Evolutionary conservation across 2,888 invertebrate genomes (phyloP).

Genomic region (Hydrotaea cyrtoneurina): DNA sequence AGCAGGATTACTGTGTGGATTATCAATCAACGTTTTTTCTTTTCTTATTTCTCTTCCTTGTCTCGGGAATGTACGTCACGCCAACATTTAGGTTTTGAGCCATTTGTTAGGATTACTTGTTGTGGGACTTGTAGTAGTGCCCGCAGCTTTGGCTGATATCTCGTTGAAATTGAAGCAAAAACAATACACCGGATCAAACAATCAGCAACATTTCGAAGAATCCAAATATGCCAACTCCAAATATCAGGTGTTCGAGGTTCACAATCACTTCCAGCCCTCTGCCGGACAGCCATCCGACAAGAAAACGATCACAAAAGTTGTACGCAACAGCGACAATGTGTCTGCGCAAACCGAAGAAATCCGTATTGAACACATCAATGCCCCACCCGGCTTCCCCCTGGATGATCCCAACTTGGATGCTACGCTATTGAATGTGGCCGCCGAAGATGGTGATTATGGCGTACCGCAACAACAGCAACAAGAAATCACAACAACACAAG

Average conservation of each 20-base stretch:
- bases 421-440: constrained; percentile 71
- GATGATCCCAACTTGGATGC: constrained; percentile 73
- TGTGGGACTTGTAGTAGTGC: constrained; percentile 70
- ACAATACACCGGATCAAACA: constrained; percentile 52
- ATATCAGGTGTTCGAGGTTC: constrained; percentile 75
- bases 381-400: constrained; percentile 43
- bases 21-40: constrained; percentile 4
- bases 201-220: constrained; percentile 70
- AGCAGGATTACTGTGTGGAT: constrained; percentile 40
- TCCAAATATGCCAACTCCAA: constrained; percentile 72
- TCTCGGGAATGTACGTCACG: not conserved
- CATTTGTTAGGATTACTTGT: constrained; percentile 69
- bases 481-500: not conserved
- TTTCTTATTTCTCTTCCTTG: constrained; percentile 43
- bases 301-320: constrained; percentile 34
- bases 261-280: constrained; percentile 70
- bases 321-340: constrained; percentile 7
- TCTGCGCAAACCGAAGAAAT: constrained; percentile 67
- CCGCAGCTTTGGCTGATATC: constrained; percentile 71
- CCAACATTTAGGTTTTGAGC: constrained; percentile 27
- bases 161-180: constrained; percentile 70
- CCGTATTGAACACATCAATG: constrained; percentile 69
- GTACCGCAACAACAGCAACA: no score
- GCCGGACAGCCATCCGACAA: not conserved
- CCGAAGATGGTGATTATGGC: constrained; percentile 43